Percentiles rank a stretch among this genome's conserved stretches.
Evolutionary conservation across 2,113 vertebrate species (phyloP).

Genomic region (Chloebia gouldiae): DNA sequence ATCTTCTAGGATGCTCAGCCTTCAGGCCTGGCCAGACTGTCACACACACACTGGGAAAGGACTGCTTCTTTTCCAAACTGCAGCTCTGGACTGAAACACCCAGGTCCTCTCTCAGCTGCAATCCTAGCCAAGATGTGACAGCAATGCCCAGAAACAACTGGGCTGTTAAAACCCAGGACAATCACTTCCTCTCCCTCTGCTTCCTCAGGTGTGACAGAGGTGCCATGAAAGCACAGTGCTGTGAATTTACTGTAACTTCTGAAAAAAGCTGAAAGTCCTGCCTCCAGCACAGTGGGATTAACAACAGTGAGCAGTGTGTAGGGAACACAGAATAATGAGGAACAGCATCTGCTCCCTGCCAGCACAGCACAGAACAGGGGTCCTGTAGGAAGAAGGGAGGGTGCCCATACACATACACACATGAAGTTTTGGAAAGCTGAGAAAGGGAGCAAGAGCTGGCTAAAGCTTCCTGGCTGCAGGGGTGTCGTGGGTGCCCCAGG

Average conservation of each 20-base stretch:
- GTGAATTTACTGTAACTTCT: background rate
- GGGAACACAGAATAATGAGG: background rate
- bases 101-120: background rate
- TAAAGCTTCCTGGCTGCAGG: background rate
- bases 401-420: rapidly evolving
- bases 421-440: background rate
- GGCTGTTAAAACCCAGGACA: background rate
- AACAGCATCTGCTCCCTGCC: background rate
- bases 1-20: background rate
- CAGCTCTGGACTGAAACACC: background rate
- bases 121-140: rapidly evolving
- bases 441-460: rapidly evolving
- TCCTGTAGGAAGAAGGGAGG: background rate
- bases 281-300: background rate
- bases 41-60: background rate
- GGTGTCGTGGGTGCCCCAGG: background rate
- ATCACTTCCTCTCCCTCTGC: background rate
- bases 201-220: rapidly evolving
- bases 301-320: rapidly evolving
- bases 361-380: rapidly evolving
- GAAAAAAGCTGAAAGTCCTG: background rate
- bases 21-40: background rate
- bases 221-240: rapidly evolving
- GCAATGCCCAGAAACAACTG: background rate
- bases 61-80: background rate